A percentile compares a stretch with the other conserved stretches of the same genome.
These are phyloP conservation scores for Megaceryle alcyon DNA, from an alignment of 2,797 vertebrate species.

Conservation along the genomic window DNA sequence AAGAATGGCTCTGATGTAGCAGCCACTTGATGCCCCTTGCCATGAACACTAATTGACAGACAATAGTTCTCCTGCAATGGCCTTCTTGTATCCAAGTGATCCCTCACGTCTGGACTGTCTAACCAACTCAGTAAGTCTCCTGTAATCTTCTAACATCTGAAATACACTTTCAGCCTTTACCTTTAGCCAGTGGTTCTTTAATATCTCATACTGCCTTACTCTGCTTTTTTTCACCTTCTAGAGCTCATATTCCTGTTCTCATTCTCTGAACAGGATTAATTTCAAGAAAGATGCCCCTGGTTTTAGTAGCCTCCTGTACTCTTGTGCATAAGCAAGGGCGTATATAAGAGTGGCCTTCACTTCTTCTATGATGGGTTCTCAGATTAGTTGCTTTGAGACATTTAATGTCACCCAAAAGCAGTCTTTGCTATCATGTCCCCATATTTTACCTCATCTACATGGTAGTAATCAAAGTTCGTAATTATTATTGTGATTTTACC, in stretches of 20 bases:
- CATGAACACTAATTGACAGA: not conserved
- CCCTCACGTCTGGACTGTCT: not conserved
- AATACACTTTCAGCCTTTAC: not conserved
- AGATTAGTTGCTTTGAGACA: not conserved
- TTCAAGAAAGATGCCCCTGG: not conserved
- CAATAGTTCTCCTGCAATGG: not conserved
- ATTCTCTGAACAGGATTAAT: not conserved
- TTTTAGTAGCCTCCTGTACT: not conserved
- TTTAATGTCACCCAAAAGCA: not conserved
- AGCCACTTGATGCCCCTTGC: not conserved
- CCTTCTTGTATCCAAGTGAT: not conserved
- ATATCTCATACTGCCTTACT: not conserved
- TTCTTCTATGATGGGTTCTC: not conserved
- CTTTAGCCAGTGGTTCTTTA: not conserved
- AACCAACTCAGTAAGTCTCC: not conserved
- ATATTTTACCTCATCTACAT: not conserved
- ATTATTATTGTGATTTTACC: not conserved
- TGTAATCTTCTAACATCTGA: not conserved
- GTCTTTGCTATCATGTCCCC: not conserved
- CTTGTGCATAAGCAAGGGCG: not conserved
- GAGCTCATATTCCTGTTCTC: not conserved
- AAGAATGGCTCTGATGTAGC: not conserved
- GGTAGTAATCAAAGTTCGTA: not conserved
- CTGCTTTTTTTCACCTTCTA: not conserved
- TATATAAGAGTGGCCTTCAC: not conserved